These are phyloP conservation scores for Bos javanicus DNA, from an alignment of 2,113 vertebrate species.

Conservation along the genomic window DNA sequence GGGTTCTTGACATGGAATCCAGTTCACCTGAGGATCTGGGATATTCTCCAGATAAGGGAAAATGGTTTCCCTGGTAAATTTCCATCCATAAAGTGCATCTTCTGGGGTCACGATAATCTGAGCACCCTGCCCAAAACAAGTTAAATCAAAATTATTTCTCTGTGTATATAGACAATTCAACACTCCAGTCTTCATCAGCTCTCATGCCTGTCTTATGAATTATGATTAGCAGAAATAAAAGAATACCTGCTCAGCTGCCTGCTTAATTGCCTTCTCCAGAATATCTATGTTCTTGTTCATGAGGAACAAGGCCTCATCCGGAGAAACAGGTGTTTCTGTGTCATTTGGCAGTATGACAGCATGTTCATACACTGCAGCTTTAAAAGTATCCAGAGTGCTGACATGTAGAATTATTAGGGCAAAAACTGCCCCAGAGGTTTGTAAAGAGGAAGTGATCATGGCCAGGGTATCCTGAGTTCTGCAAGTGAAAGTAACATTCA, in stretches of 20 bases:
- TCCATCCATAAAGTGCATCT: conserved; percentile 68
- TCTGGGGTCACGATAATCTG: conserved; percentile 72
- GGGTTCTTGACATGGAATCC: conserved; percentile 65
- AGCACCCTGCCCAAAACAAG: conserved; percentile 49
- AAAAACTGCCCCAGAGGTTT: not conserved
- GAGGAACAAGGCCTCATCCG: conserved; percentile 24
- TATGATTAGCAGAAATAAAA: not conserved
- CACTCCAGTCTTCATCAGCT: not conserved
- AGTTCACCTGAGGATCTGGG: conserved; percentile 61
- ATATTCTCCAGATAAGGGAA: conserved; percentile 73
- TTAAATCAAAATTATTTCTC: not conserved
- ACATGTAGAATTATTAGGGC: not conserved
- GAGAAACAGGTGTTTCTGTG: not conserved
- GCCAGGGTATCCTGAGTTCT: not conserved
- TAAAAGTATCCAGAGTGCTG: conserved; percentile 65
- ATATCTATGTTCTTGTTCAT: conserved; percentile 67
- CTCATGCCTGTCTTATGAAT: not conserved
- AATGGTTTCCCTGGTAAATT: conserved; percentile 67
- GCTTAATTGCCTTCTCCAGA: conserved; percentile 59
- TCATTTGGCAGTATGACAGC: conserved; percentile 44
- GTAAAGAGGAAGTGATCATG: conserved; percentile 25
- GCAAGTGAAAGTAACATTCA: not conserved
- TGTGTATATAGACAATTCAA: not conserved
- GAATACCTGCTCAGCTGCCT: conserved; percentile 60
- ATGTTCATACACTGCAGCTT: conserved; percentile 48